Base-by-base conservation (phyloP, 2,797 vertebrate species). In the Lacerta bilineata region DNA sequence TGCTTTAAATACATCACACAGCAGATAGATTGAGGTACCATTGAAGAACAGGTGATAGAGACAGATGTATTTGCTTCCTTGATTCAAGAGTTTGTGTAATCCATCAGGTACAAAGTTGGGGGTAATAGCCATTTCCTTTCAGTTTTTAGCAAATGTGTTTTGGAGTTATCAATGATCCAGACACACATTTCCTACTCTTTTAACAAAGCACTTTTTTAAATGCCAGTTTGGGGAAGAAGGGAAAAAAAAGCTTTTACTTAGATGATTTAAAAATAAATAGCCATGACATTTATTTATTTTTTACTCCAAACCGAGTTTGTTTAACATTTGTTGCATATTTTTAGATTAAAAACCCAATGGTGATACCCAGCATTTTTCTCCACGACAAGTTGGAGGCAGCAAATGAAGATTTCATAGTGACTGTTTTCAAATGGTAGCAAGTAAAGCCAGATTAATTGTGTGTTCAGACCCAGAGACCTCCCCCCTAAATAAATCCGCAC, bases 61-160 rank as follows among this genome's bases (percentile, higher is more conserved):
- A 89, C 84, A 41, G 1, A 1, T 17, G n/a, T 55, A 0, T 5
- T 68, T 78, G 0, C 0, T 90, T 90, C 10, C n/a, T 17, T 59
- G n/a, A 87, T 76, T 78, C 46, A 86, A 89, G 66, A 74, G 1
- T 69, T 80, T 90, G 1, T 77, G 50, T 29, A 91, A n/a, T 80
- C 29, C 9, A 74, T 71, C 13, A 85, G 20, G 20, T 1, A 29
- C n/a, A 86, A 80, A 5, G 15, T 43, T 82, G 79, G 25, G 2
- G 86, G 5, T 86, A 82, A n/a, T 18, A 36, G 0, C 15, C 39
- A 84, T 80, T 46, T 68, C 43, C 2, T 66, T 76, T 66, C 27
- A n/a, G 1, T 50, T 61, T 64, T 11, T 43, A 3, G 4, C 29
- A 87, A 72, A 2, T 17, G 15, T 2, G 20, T 72, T 4, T 71